Base-by-base conservation (phyloP, 2,113 vertebrate genomes). In the Clinocottus analis region DNA sequence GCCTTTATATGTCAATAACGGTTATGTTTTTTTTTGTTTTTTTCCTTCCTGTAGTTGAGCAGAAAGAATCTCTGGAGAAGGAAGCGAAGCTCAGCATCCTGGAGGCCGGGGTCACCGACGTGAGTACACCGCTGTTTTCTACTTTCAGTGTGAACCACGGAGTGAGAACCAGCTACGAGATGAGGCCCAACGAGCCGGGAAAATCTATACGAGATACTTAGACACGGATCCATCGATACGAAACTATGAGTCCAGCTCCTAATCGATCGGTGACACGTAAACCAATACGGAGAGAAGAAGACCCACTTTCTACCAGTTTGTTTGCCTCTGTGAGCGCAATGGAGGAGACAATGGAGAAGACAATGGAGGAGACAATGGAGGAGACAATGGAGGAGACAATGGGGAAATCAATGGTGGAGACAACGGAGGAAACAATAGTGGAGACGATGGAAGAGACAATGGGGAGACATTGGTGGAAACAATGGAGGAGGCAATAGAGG, bases 81-180 rank as follows among this genome's bases (percentile, higher is more conserved):
- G 91, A 94, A 14, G 94, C 94, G 2, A 95, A 96, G 75, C 74
- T 99, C 90, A 94, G 79, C 80, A 97, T 99, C 80, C 94, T 99
- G 65, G 95, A 96, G 88, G 95, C 96, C 0, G 97, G 98, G 25
- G 91, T 95, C 49, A 92, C 96, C 2, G 93, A 97, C 89, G 97
- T 99, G 94, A 96, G 96, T 95, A 71, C 70, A 61, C 13, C n/a
- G 14, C 0, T 17, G 63, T 60, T 19, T 21, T 60, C 12, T n/a
- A 35, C 19, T 47, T 51, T 39, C 12, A 27, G 2, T 11, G 23
- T 25, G 23, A 51, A 55, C 19, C 4, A 14, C 9, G 25, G 1
- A 13, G 27, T 13, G 31, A 17, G 21, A 14, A n/a, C 25, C 41
- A 10, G 5, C 41, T 41, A 35, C 39, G 6, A 2, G 16, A 23